Evolutionary conservation across 1,140 invertebrate genomes (phyloP), one percentile per base, ranked within the genome.

Genomic region (Neodiprion fabricii): DNA sequence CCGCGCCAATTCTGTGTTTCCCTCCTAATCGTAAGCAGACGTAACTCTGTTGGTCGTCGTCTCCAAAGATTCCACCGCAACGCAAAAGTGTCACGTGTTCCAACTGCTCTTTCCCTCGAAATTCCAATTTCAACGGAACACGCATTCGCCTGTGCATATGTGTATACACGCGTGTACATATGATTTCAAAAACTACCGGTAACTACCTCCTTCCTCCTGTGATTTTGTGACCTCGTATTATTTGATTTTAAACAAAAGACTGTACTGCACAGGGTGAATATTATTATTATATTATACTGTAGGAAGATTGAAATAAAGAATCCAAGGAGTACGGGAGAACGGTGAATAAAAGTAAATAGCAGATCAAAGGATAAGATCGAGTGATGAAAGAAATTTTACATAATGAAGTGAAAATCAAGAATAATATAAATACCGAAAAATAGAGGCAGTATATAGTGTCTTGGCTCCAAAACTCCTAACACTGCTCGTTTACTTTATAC

Each of bases 171-270:
- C 53, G 53, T 12, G 53, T n/a, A n/a, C 53, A n/a, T 61, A n/a
- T 11, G n/a, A 61, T 12, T 61, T 61, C 11, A 61, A 12, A 61
- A 61, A 61, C 53, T 61, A 61, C 53, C 53, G n/a, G 53, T 61
- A 61, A 61, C 53, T 61, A 61, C 53, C 53, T 61, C 53, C 53
- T 61, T n/a, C 53, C 53, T 61, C 53, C 53, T 61, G 53, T n/a
- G 53, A 11, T 61, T 61, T n/a, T 61, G 11, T 12, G 53, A 12
- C 53, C 53, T 12, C 53, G 53, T 61, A 12, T 12, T n/a, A n/a
- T 61, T 61, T n/a, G 53, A 61, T 12, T 61, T 61, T 8, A 12
- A 11, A 61, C 53, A 8, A n/a, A n/a, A 61, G n/a, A 61, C 53
- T 61, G n/a, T 61, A 61, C 53, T 61, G n/a, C 53, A 61, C 11